A percentile compares a stretch with the other conserved stretches of the same genome.
Conservation (phyloP, 2,888 invertebrate genomes). For the Mystacides longicornis region DNA sequence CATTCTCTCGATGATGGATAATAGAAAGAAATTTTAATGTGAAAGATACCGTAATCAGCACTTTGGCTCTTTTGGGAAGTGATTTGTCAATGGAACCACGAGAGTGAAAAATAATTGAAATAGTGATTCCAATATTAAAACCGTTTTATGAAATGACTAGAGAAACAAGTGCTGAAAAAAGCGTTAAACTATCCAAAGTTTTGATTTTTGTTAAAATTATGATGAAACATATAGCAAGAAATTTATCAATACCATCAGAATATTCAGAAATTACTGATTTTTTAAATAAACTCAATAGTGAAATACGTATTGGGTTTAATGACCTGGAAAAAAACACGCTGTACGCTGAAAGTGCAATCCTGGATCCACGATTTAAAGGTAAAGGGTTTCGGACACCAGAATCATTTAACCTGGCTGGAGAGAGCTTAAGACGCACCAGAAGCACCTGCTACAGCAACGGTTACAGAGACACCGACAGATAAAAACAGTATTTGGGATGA, state of each 20-base stretch:
- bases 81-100: not conserved
- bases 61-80: not conserved
- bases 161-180: not conserved
- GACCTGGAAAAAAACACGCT: slow-evolving; percentile 11
- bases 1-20: no score
- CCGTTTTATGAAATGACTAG: not conserved
- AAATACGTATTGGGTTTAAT: not conserved
- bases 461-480: slow-evolving; percentile 2
- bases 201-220: not conserved
- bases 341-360: slow-evolving; percentile 14
- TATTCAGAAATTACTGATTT: not conserved
- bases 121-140: not conserved
- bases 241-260: not conserved
- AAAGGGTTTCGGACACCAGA: slow-evolving; percentile 3
- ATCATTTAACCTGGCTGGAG: not conserved
- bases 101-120: not conserved
- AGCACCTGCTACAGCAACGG: slow-evolving; percentile 1
- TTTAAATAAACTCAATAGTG: not conserved
- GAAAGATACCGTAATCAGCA: not conserved
- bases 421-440: slow-evolving; percentile 1
- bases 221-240: slow-evolving; percentile 2
- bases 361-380: slow-evolving; percentile 18
- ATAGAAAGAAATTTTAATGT: not conserved
- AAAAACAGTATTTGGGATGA: slow-evolving; percentile 21
- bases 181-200: not conserved